Base-by-base conservation (phyloP, 1,140 invertebrate genomes). In the Microplitis mediator region DNA sequence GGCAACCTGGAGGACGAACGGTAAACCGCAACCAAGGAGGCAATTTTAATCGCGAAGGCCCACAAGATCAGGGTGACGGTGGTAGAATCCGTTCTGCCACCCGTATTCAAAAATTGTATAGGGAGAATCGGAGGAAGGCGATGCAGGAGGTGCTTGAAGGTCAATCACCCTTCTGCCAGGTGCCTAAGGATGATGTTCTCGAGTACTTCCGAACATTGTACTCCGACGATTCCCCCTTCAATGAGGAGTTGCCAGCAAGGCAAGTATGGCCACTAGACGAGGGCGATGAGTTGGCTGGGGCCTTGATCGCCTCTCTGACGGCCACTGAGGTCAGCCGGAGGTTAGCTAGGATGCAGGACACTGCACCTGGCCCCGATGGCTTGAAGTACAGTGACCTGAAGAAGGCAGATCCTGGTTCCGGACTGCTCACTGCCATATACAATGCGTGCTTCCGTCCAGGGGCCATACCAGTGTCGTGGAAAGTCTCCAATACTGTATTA, bases 401-500 rank as follows among this genome's bases (percentile, higher is more conserved):
- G 3, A 62, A 1, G 23, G 2, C 4, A 1, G 60, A 62, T 31
- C 60, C 60, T 4, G 23, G 4, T 11, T 23, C n/a, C 31, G n/a
- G 32, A 5, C 5, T 62, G 4, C 31, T 62, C 8, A 9, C 60
- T 2, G 1, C 60, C 60, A 1, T 5, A 4, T 62, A 32, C 32
- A 62, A 62, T 35, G 32, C 60, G n/a, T 62, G 60, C 60, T 8
- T 62, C 4, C n/a, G 32, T 5, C 60, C 32, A 8, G 9, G 34
- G 60, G 4, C 23, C 31, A 58, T 70, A 13, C 73, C 67, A 2
- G 0, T 16, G 4, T 4, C 54, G 4, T 75, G 69, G 74, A 78
- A 77, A 36, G 13, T 65, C 0, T 75, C 74, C 0, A 77, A 71
- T 60, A 85, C 81, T 5, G n/a, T n/a, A 0, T 74, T 86, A 0